Conservation (phyloP, 2,888 invertebrate genomes). For the Stenoptilia bipunctidactyla region DNA sequence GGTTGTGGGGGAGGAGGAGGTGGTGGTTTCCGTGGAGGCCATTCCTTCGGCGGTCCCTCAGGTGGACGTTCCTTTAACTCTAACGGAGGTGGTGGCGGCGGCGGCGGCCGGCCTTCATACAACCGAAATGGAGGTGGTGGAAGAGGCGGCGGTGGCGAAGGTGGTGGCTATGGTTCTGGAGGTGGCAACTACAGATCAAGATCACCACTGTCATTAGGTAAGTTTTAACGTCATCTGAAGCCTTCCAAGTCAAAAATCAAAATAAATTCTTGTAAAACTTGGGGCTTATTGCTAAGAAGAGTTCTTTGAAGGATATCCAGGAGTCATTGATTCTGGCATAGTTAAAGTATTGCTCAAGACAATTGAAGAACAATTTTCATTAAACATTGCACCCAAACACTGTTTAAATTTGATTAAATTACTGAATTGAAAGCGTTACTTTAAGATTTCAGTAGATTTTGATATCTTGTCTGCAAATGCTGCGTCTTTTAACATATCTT, state of each 20-base stretch:
- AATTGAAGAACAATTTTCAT: slow-evolving; percentile 65
- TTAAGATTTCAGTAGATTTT: too few species aligned
- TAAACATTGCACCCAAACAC: slow-evolving; percentile 66
- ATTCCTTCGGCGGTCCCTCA: slow-evolving; percentile 52
- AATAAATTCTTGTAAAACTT: slow-evolving; percentile 40
- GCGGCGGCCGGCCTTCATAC: slow-evolving; percentile 30
- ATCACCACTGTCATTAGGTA: slow-evolving; percentile 63
- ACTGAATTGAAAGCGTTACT: too few species aligned
- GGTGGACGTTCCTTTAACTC: slow-evolving; percentile 71
- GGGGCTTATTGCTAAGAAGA: slow-evolving; percentile 62
- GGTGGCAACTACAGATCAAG: slow-evolving; percentile 67
- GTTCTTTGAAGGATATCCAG: slow-evolving; percentile 23
- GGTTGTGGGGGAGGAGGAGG: slow-evolving; percentile 59
- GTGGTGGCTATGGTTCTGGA: slow-evolving; percentile 55
- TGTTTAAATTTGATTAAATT: too few species aligned
- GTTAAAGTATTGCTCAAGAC: slow-evolving; percentile 39
- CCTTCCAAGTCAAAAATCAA: slow-evolving; percentile 67
- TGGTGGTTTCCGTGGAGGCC: slow-evolving; percentile 52
- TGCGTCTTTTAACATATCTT: too few species aligned
- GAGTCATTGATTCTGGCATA: slow-evolving; percentile 32
- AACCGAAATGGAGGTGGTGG: slow-evolving; percentile 32
- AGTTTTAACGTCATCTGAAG: slow-evolving; percentile 71
- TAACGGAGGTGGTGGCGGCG: slow-evolving; percentile 60
- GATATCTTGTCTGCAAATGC: too few species aligned
- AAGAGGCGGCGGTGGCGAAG: slow-evolving; percentile 46